Evolutionary conservation across 2,113 vertebrate species (phyloP), one percentile per base, ranked within the genome.

Genomic region (Marcusenius ussheri): DNA sequence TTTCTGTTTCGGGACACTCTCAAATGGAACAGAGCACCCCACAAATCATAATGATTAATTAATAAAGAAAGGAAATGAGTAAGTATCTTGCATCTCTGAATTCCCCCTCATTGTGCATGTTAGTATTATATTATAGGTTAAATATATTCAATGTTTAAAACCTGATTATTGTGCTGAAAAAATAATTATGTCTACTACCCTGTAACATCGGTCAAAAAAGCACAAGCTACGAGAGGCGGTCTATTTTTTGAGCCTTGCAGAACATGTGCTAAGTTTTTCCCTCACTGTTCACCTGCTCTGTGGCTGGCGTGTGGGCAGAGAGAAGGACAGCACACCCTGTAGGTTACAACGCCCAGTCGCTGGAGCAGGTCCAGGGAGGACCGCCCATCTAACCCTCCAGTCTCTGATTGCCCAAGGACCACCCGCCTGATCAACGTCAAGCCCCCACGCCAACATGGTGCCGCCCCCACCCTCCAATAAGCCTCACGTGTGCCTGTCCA

Each of bases 401-500:
- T 53, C 35, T 27, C 70, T 17, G 10, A 15, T 17, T 19, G 6
- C 39, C 8, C 35, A 50, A 66, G 66, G 31, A 83, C 58, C 31
- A 17, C 42, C 24, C n/a, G 13, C 21, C 45, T 8, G 31, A 35
- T 51, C 49, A 31, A n/a, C 17, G 6, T 17, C 46, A 27, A 17
- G 46, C 45, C 21, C 27, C 83, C 31, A 9, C n/a, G 27, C 83
- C 89, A 93, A 51, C 7, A 93, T 93, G 93, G 92, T 91, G 8
- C 90, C 93, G 2, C 92, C 93, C 5, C 90, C 91, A 27, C 92
- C 92, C 0, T 83, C 91, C 24, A 93, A 92, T 84, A 92, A 91
- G 89, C 90, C 91, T 24, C 93, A 93, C 46, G 90, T 92, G 27
- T 93, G 93, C 89, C 91, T 93, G 80, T 93, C 91, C 77, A 91